These are phyloP conservation scores for Colius striatus DNA, from an alignment of 2,113 vertebrate genomes.

Conservation along the genomic window DNA sequence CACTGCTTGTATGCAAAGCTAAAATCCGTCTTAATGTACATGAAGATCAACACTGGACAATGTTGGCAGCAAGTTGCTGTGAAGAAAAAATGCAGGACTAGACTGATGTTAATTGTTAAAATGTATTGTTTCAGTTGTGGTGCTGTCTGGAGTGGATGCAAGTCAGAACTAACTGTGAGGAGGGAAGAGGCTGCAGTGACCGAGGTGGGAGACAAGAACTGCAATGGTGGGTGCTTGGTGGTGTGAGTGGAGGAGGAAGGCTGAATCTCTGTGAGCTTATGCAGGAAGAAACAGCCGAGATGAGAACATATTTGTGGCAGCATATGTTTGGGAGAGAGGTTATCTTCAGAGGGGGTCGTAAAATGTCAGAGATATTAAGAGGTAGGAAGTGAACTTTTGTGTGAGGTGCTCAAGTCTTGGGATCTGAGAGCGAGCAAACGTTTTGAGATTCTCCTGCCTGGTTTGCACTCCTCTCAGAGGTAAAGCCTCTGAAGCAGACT, in stretches of 20 bases:
- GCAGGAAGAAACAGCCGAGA: not conserved
- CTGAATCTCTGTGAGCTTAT: fast-evolving
- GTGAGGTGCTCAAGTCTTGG: not conserved
- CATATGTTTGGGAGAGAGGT: not conserved
- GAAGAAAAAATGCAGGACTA: not conserved
- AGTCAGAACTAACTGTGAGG: not conserved
- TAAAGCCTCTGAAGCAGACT: not conserved
- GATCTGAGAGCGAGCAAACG: not conserved
- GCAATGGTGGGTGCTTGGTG: not conserved
- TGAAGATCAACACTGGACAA: not conserved
- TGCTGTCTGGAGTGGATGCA: not conserved
- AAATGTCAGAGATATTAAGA: not conserved
- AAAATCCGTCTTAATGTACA: not conserved
- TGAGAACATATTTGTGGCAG: not conserved
- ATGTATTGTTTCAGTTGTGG: not conserved
- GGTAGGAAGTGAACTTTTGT: not conserved
- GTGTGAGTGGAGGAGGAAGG: not conserved
- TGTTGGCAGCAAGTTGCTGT: not conserved
- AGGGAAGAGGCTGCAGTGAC: not conserved
- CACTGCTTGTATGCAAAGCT: not conserved
- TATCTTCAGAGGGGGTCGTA: not conserved
- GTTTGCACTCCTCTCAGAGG: not conserved
- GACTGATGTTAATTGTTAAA: not conserved
- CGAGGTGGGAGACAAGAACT: fast-evolving
- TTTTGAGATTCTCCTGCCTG: not conserved